Evolutionary conservation across 1,140 invertebrate genomes (phyloP).

Genomic region (Pseudomyrmex concolor): DNA sequence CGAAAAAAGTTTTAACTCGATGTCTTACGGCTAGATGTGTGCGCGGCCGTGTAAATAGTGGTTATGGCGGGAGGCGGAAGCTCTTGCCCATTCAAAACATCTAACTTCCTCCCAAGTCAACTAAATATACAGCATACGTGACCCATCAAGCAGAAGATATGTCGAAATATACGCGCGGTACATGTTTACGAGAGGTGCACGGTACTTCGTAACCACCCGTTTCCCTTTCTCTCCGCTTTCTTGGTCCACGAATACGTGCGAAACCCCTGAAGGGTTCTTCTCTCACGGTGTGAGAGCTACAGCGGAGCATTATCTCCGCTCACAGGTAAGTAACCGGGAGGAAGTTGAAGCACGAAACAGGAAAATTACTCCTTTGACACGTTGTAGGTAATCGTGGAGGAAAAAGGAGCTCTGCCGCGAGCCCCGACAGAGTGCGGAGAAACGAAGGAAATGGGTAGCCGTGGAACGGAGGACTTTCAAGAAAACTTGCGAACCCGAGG

Average conservation of each 20-base stretch:
- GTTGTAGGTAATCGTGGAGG: conserved; percentile 52
- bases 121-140: conserved; percentile 10
- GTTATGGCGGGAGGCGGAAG: not conserved
- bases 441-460: conserved; percentile 20
- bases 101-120: not conserved
- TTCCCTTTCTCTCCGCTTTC: too few species aligned
- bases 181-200: conserved; percentile 21
- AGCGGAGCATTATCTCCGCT: conserved; percentile 52
- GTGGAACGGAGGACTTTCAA: conserved; percentile 57
- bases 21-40: not conserved
- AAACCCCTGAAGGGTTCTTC: not conserved
- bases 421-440: not conserved
- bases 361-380: conserved; percentile 69
- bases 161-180: conserved; percentile 13
- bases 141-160: conserved; percentile 37
- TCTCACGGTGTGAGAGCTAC: conserved; percentile 5
- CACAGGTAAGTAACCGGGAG: conserved; percentile 40
- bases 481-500: conserved; percentile 71
- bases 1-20: not conserved
- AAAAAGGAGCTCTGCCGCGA: conserved; percentile 28
- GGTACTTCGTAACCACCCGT: conserved; percentile 8
- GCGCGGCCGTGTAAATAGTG: not conserved
- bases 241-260: conserved; percentile 5
- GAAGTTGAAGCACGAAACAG: conserved; percentile 61
- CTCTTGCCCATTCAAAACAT: conserved; percentile 4